A percentile compares a stretch with the other conserved stretches of the same genome.
These are phyloP conservation scores for Myotis pilosus DNA, from an alignment of 2,797 vertebrate genomes.

Conservation along the genomic window DNA sequence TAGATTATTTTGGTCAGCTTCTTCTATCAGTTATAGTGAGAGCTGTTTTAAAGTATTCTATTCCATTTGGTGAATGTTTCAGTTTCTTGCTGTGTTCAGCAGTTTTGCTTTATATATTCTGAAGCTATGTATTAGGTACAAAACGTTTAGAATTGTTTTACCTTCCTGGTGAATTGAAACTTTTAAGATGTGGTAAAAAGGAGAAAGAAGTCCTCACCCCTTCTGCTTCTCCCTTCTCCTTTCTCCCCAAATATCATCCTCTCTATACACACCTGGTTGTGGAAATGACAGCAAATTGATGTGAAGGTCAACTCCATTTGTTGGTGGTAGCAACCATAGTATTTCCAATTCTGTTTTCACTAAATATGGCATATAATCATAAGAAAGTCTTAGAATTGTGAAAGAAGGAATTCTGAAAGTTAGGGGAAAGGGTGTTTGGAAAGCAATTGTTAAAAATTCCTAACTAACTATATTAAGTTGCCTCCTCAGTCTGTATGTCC, in stretches of 20 bases:
- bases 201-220: not conserved
- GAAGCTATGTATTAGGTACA: not conserved
- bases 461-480: not conserved
- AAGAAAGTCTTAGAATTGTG: not conserved
- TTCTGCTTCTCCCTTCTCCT: not conserved
- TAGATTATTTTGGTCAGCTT: not conserved
- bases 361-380: not conserved
- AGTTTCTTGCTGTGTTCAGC: not conserved
- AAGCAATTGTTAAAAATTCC: conserved; percentile 22
- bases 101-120: conserved; percentile 15
- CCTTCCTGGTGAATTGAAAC: not conserved
- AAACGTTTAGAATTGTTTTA: not conserved
- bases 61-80: not conserved
- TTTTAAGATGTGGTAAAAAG: not conserved
- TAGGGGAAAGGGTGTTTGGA: not conserved
- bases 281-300: not conserved
- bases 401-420: conserved; percentile 45
- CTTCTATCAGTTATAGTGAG: not conserved
- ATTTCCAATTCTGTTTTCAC: not conserved
- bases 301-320: not conserved
- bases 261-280: not conserved
- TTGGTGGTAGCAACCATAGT: not conserved
- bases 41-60: not conserved
- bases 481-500: not conserved
- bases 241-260: not conserved